Conservation (phyloP, 2,888 invertebrate genomes). For the Ennomos fuscantarius region DNA sequence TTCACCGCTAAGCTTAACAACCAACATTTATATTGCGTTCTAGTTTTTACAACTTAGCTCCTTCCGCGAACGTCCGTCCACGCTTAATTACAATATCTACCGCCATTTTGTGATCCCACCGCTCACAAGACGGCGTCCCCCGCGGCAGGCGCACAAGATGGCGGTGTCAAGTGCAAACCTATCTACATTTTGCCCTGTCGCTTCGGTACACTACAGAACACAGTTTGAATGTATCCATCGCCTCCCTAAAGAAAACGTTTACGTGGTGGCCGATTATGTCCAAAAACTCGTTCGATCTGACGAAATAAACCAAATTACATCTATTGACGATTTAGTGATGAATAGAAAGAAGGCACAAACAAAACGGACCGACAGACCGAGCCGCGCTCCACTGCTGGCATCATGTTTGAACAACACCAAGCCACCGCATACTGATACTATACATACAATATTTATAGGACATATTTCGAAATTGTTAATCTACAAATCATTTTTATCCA, state of each 20-base stretch:
- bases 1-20: constrained; percentile 65
- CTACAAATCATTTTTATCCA: constrained; percentile 76
- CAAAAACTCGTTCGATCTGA: constrained; percentile 39
- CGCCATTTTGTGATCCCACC: constrained; percentile 43
- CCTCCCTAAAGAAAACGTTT: constrained; percentile 74
- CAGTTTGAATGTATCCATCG: constrained; percentile 77
- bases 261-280: constrained; percentile 57
- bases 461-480: constrained; percentile 78
- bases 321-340: constrained; percentile 36
- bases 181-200: constrained; percentile 78
- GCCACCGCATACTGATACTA: constrained; percentile 70
- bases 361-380: constrained; percentile 34
- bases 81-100: constrained; percentile 54
- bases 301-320: constrained; percentile 32
- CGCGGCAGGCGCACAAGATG: constrained; percentile 35
- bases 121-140: constrained; percentile 27
- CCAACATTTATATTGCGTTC: constrained; percentile 77
- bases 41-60: constrained; percentile 78
- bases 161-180: constrained; percentile 65
- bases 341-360: constrained; percentile 48
- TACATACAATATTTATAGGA: constrained; percentile 77
- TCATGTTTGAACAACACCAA: constrained; percentile 53
- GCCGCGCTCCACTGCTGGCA: constrained; percentile 29
- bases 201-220: constrained; percentile 81
- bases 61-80: constrained; percentile 59